A percentile compares a stretch with the other conserved stretches of the same genome.
Conservation (phyloP, 2,797 vertebrate species). For the Caiman crocodilus region DNA sequence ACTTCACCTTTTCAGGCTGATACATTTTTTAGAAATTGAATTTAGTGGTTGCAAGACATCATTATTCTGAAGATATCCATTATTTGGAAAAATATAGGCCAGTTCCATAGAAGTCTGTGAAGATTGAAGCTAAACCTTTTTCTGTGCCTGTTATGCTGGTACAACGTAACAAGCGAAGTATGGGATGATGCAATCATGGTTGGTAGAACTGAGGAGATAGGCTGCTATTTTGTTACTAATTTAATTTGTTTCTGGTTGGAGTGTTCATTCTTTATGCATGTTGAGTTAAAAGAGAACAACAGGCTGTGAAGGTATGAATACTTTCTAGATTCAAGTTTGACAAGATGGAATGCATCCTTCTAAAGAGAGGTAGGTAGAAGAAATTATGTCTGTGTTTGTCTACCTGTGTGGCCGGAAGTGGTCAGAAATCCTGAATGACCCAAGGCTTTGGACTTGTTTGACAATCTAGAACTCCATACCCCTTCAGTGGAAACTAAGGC, state of each 20-base stretch:
- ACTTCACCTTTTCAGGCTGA: not conserved
- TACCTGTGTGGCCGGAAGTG: not conserved
- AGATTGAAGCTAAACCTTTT: not conserved
- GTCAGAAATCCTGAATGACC: not conserved
- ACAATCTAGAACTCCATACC: not conserved
- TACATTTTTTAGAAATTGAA: not conserved
- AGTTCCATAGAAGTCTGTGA: not conserved
- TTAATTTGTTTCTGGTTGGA: not conserved
- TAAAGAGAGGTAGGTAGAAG: not conserved
- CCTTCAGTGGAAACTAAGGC: not conserved
- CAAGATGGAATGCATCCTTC: fast-evolving
- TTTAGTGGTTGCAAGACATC: not conserved
- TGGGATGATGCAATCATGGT: constrained; percentile 1
- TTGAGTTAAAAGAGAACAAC: not conserved
- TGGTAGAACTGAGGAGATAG: not conserved
- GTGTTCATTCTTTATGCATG: not conserved
- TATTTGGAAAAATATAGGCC: not conserved
- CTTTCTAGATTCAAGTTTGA: fast-evolving
- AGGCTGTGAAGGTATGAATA: not conserved
- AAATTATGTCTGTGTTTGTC: fast-evolving
- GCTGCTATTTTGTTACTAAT: not conserved
- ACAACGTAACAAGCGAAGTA: not conserved
- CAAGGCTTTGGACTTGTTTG: not conserved
- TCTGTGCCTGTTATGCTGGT: no score
- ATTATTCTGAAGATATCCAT: not conserved